phyloP scores from a whole-genome alignment of 2,797 vertebrate species.

The Mormyrus hasselquistii region DNA sequence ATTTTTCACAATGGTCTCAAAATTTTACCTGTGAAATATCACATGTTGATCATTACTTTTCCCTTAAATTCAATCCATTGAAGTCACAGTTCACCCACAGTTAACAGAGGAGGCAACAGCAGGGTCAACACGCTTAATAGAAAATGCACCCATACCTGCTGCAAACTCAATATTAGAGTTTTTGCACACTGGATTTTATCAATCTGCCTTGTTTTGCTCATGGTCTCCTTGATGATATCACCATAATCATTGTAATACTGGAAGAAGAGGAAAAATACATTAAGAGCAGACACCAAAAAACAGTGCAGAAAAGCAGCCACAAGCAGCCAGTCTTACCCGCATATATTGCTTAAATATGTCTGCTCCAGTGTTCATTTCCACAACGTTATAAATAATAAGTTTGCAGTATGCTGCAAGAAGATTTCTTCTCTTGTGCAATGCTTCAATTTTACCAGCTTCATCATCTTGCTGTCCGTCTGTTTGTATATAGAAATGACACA shows the following conservation, averaged over 20 bases:
- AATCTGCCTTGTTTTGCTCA: constrained; percentile 98
- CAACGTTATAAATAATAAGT: constrained; percentile 97
- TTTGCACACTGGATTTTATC: constrained; percentile 99
- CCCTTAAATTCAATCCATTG: not conserved
- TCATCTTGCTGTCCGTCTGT: constrained; percentile 95
- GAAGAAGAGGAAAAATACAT: not conserved
- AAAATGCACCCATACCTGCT: constrained; percentile 75
- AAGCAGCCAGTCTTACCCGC: constrained; percentile 67
- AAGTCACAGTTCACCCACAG: not conserved
- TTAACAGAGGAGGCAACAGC: not conserved
- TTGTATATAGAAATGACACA: not conserved
- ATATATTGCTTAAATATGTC: constrained; percentile 99
- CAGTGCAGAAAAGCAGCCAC: not conserved
- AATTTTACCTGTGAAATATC: not conserved
- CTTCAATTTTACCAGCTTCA: constrained; percentile 97
- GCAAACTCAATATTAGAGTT: constrained; percentile 96
- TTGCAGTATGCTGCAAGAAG: constrained; percentile 96
- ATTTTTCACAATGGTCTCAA: not conserved
- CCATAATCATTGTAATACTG: constrained; percentile 99
- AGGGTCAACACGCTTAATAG: not conserved
- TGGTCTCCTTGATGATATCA: constrained; percentile 98
- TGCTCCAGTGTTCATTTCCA: constrained; percentile 96
- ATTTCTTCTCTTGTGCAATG: constrained; percentile 96
- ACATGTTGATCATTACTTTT: not conserved
- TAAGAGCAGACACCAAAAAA: not conserved